Evolutionary conservation across 2,888 invertebrate species (phyloP), one percentile per base, ranked within the genome.

Genomic region (Drosophila pegasa): DNA sequence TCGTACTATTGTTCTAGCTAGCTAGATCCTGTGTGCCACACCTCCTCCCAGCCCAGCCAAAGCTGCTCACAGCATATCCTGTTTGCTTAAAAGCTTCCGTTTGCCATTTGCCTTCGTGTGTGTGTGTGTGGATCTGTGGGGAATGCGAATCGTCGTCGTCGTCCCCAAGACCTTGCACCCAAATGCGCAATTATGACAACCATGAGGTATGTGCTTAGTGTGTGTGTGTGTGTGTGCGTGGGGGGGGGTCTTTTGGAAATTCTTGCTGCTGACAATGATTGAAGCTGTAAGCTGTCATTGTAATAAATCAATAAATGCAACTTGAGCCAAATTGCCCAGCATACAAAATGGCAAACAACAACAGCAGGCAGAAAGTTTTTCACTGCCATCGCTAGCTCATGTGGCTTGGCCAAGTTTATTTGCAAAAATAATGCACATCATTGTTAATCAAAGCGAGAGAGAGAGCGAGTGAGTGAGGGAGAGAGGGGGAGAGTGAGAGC

Each of bases 381-480:
- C 25, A 14, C 25, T 47, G 31, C 52, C 25, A 54, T 35, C 29
- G 38, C 18, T 22, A 25, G 22, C 38, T 33, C 31, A 57, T 43
- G 51, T 74, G 55, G 40, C 27, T 35, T 52, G 40, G 14, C 41
- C 62, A 69, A 87, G 71, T 80, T 77, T 78, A 86, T 83, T 78
- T 86, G 80, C 75, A 80, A 80, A 85, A 85, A 83, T 86, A 88
- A 85, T 88, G 88, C 81, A 88, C 85, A 88, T 86, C 88, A 88
- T 83, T 79, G 84, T 75, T 88, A 88, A 86, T 87, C 88, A 88
- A 80, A 83, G 70, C 62, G 55, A 45, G 25, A 38, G 22, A 37
- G 41, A 43, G n/a, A 33, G 9, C 18, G 8, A 6, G 51, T 45
- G 10, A 10, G 16, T 7, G 1, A 25, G 18, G 12, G 35, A 8